Evolutionary conservation across 2,113 vertebrate genomes (phyloP).

Genomic region (Balaenoptera acutorostrata): DNA sequence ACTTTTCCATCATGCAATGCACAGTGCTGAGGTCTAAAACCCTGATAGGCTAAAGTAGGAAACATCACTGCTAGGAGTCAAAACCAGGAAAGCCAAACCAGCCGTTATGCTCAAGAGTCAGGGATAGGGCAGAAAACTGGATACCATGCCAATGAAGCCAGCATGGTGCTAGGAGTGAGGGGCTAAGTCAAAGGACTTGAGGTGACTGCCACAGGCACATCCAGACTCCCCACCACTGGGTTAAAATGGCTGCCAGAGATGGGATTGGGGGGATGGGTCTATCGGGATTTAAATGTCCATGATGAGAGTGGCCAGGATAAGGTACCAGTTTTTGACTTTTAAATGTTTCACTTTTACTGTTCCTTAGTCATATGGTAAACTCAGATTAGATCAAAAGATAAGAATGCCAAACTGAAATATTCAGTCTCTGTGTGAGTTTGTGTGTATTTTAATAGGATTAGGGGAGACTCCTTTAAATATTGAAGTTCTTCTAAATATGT

Average conservation of each 20-base stretch:
- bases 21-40: neutral
- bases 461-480: neutral
- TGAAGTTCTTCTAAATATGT: neutral
- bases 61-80: neutral
- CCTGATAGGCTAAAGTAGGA: neutral
- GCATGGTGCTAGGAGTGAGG: neutral
- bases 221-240: neutral
- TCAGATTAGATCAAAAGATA: neutral
- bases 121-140: neutral
- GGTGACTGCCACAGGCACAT: neutral
- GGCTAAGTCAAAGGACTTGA: neutral
- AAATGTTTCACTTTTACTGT: neutral
- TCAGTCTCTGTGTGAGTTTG: neutral
- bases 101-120: neutral
- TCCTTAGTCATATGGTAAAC: neutral
- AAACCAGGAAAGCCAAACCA: neutral
- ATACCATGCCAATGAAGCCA: neutral
- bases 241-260: neutral
- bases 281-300: neutral
- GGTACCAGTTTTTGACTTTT: neutral
- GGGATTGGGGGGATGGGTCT: fast-evolving
- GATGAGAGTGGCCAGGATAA: neutral
- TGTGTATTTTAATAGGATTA: neutral
- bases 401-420: neutral
- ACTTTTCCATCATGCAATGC: neutral